Base-by-base conservation (phyloP, 2,888 invertebrate species). In the Chironomus tentans region DNA sequence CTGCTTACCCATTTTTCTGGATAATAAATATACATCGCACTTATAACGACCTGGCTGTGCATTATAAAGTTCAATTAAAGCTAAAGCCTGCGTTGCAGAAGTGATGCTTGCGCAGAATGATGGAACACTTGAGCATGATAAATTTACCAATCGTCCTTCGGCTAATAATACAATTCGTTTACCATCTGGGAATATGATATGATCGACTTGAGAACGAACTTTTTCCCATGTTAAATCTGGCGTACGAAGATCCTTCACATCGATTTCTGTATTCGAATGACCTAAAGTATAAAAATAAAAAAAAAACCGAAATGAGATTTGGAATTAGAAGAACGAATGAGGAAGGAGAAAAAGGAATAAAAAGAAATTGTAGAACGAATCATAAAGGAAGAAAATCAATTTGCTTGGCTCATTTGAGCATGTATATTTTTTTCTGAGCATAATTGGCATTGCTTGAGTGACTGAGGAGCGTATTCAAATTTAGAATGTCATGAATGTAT, bases 41-140 rank as follows among this genome's bases (percentile, higher is more conserved):
- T 97, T 98, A 85, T 98, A 98, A 77, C 98, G 88, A 61, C 96
- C 95, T 70, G 90, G 86, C 13, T 98, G 98, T 7, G 98, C 98
- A 86, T 98, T 98, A 82, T 94, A 98, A 62, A 98, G 87, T 85
- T 98, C 98, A 81, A 98, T 98, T 78, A 98, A 88, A 24, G 98
- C 98, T 78, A 98, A 85, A 10, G 97, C 97, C 86, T 98, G 98
- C 56, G 98, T 98, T 77, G 96, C 95, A 2, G 97, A 95, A 48
- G 98, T 98, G 80, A 98, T 97, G 38, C 98, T 98, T 76, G 98
- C 97, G 79, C 98, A 97, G 86, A 98, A 97, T 24, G 97, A 98
- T 6, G 98, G 97, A 81, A 98, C 90, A 83, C 96, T 97, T 24
- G 97, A 98, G 83, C 98, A 98, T 81, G 97, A 97, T 78, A 95